Conservation (phyloP, 2,797 vertebrate genomes). For the Enteromius anoplus region DNA sequence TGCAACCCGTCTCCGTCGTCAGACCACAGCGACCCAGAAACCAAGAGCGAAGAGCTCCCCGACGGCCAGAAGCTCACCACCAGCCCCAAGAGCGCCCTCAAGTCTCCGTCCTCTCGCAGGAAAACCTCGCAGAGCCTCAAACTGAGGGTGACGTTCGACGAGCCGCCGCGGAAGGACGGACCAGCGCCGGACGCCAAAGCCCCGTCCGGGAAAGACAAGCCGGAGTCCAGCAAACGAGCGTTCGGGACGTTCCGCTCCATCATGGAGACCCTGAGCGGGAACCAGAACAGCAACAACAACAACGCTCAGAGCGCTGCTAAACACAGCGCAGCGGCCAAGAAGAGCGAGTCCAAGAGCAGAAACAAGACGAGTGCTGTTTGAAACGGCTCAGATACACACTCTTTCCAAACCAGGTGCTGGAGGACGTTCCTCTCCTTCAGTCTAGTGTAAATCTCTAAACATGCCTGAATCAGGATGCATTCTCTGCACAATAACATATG, state of each 20-base stretch:
- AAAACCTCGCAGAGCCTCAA: constrained; percentile 94
- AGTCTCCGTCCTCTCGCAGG: constrained; percentile 94
- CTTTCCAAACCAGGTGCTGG: not conserved
- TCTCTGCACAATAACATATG: no score
- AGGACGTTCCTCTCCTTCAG: not conserved
- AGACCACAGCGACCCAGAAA: constrained; percentile 83
- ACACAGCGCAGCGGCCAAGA: constrained; percentile 80
- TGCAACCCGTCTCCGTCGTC: constrained; percentile 88
- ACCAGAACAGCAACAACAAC: constrained; percentile 92
- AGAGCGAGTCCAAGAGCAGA: constrained; percentile 86
- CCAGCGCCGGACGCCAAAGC: constrained; percentile 69
- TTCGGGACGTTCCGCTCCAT: constrained; percentile 94
- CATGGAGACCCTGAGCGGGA: constrained; percentile 94
- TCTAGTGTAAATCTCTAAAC: no score
- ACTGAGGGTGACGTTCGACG: constrained; percentile 95
- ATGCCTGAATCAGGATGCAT: no score
- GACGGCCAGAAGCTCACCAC: constrained; percentile 87
- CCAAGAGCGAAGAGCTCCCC: constrained; percentile 69
- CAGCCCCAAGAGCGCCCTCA: constrained; percentile 97
- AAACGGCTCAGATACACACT: not conserved
- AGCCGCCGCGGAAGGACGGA: constrained; percentile 88
- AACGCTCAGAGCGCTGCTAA: constrained; percentile 76
- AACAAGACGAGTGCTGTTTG: constrained; percentile 83
- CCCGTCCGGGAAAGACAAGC: constrained; percentile 72
- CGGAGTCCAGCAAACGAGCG: constrained; percentile 82